Percentiles rank a stretch among this genome's conserved stretches.
Conservation (phyloP, 2,113 vertebrate genomes). For the Ornithorhynchus anatinus region DNA sequence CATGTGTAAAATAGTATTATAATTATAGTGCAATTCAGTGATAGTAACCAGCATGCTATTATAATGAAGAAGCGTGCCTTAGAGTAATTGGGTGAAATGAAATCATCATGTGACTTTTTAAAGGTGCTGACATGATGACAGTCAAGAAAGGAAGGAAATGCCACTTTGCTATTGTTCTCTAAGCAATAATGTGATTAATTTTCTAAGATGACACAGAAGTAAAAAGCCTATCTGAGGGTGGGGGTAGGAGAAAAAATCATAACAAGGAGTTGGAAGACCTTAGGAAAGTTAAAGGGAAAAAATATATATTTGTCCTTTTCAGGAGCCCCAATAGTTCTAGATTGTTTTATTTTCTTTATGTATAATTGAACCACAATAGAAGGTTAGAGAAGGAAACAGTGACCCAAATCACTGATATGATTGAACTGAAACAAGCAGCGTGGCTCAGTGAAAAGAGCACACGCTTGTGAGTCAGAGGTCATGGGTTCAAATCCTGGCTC, state of each 20-base stretch:
- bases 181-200: slow-evolving; percentile 52
- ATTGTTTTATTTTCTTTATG: slow-evolving; percentile 16
- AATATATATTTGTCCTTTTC: slow-evolving; percentile 20
- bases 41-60: slow-evolving; percentile 42
- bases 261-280: slow-evolving; percentile 35
- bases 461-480: too few species aligned
- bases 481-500: too few species aligned
- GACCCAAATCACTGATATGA: too few species aligned
- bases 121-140: slow-evolving; percentile 49
- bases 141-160: slow-evolving; percentile 29
- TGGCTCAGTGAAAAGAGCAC: neutral
- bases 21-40: slow-evolving; percentile 47
- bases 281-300: too few species aligned
- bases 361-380: too few species aligned
- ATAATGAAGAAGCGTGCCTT: slow-evolving; percentile 34
- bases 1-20: slow-evolving; percentile 59
- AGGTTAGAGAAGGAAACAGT: too few species aligned
- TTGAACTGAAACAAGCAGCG: neutral
- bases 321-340: neutral
- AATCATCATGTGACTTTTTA: slow-evolving; percentile 35
- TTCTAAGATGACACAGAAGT: slow-evolving; percentile 51
- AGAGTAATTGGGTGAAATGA: slow-evolving; percentile 41
- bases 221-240: slow-evolving; percentile 45
- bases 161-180: slow-evolving; percentile 50
- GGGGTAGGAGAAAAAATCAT: slow-evolving; percentile 32